A percentile compares a stretch with the other conserved stretches of the same genome.
phyloP scores from a whole-genome alignment of 2,113 vertebrate species.

The Phalacrocorax brasilianus region DNA sequence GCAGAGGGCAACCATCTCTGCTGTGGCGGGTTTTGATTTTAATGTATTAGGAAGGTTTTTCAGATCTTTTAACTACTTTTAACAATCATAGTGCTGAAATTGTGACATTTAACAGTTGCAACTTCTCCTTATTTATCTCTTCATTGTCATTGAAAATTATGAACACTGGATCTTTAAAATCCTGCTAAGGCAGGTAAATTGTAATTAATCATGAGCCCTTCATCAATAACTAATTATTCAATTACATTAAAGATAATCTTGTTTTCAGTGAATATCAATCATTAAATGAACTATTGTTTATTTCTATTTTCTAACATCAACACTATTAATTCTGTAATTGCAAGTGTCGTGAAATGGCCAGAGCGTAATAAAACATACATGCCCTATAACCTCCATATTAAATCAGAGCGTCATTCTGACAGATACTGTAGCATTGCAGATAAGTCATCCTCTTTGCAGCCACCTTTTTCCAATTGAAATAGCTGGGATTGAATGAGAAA shows the following conservation, averaged over 20 bases:
- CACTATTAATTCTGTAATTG: slow-evolving; percentile 52
- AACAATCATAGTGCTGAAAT: neutral
- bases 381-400: slow-evolving; percentile 12
- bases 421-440: neutral
- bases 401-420: slow-evolving; percentile 32
- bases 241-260: slow-evolving; percentile 51
- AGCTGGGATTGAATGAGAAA: neutral
- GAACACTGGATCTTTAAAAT: slow-evolving; percentile 3
- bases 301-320: slow-evolving; percentile 34
- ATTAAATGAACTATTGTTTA: slow-evolving; percentile 35
- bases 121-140: neutral
- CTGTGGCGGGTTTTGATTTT: neutral
- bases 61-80: neutral
- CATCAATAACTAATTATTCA: slow-evolving; percentile 58
- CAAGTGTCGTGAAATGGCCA: slow-evolving; percentile 32
- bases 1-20: neutral
- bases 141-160: slow-evolving; percentile 5
- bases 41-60: neutral
- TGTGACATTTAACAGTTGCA: neutral
- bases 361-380: slow-evolving; percentile 36
- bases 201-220: slow-evolving; percentile 41
- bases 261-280: slow-evolving; percentile 49
- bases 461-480: neutral
- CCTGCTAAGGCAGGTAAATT: slow-evolving; percentile 11
- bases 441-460: slow-evolving; percentile 15